phyloP scores from a whole-genome alignment of 1,140 invertebrate genomes.

The Periplaneta americana region DNA sequence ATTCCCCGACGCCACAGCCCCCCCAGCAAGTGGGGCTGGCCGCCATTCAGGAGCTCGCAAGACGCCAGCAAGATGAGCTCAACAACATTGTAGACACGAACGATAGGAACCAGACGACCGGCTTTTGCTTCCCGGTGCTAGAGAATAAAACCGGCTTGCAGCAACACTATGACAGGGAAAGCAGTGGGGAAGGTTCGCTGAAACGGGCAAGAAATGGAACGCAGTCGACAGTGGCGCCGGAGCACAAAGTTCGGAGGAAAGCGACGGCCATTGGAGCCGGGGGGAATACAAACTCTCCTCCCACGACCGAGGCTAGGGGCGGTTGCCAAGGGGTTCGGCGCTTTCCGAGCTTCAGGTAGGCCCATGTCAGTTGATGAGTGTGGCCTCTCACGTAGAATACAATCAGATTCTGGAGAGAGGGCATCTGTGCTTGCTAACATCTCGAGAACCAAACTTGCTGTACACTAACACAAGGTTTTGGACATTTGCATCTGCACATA shows the following conservation, averaged over 20 bases:
- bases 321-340: constrained; percentile 4
- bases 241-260: not conserved
- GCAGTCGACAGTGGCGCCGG: not conserved
- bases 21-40: constrained; percentile 53
- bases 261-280: not conserved
- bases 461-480: no score
- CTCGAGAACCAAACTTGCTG: no score
- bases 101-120: not conserved
- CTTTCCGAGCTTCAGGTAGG: not conserved
- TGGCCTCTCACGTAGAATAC: not conserved
- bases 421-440: not conserved
- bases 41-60: constrained; percentile 52
- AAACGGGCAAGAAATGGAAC: constrained; percentile 14
- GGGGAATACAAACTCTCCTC: not conserved
- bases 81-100: not conserved
- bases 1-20: not conserved
- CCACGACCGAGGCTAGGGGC: not conserved
- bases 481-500: not conserved
- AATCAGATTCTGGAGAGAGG: not conserved
- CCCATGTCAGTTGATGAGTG: not conserved
- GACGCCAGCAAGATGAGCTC: constrained; percentile 26
- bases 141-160: not conserved
- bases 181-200: constrained; percentile 22
- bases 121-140: not conserved
- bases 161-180: constrained; percentile 11